Percentiles rank a stretch among this genome's conserved stretches.
Evolutionary conservation across 2,888 invertebrate species (phyloP).

Genomic region (Rapana venosa): DNA sequence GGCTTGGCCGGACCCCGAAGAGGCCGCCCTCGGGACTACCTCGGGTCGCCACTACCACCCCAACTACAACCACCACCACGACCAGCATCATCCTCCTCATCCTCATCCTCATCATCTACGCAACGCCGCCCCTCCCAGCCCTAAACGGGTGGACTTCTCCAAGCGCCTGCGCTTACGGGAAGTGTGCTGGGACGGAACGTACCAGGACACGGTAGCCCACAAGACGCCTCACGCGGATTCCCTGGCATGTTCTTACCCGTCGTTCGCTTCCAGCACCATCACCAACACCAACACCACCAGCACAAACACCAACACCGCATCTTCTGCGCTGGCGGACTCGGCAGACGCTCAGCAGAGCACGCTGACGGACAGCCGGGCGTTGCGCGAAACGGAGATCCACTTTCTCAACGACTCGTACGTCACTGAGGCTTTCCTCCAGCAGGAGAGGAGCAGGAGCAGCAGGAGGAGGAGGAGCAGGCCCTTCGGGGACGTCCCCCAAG

Average conservation of each 20-base stretch:
- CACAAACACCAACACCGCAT: neutral
- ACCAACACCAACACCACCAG: no score
- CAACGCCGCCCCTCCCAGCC: constrained; percentile 40
- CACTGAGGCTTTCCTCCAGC: neutral
- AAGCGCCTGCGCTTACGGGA: constrained; percentile 54
- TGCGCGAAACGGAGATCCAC: constrained; percentile 69
- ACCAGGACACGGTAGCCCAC: constrained; percentile 52
- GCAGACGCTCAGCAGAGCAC: constrained; percentile 52
- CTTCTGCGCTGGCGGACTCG: neutral
- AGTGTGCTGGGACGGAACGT: constrained; percentile 59
- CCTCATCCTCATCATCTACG: neutral
- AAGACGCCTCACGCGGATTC: neutral
- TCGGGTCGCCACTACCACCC: neutral
- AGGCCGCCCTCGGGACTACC: neutral
- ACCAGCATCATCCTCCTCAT: neutral
- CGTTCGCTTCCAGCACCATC: neutral
- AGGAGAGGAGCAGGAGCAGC: no score
- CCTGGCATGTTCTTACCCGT: neutral
- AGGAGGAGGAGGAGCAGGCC: no score
- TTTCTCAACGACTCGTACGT: constrained; percentile 65
- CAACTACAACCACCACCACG: neutral
- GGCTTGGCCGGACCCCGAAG: neutral
- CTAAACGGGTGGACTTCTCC: constrained; percentile 59
- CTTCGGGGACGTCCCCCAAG: constrained; percentile 41
- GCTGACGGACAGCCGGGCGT: constrained; percentile 65